These are phyloP conservation scores for Andrena minutula DNA, from an alignment of 2,888 invertebrate genomes.

Conservation along the genomic window DNA sequence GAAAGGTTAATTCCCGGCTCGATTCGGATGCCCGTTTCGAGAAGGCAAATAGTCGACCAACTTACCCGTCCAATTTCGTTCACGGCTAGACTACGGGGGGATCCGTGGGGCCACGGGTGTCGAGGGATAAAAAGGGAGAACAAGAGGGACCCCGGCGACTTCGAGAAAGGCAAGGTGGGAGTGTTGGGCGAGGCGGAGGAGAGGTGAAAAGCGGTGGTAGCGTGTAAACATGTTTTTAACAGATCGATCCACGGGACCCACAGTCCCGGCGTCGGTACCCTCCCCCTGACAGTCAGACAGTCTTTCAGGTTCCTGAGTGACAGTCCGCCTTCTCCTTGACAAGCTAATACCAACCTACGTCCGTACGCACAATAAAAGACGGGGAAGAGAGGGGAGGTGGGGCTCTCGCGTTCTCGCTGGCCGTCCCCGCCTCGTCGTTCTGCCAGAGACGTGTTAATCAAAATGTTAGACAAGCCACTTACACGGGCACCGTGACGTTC, in stretches of 20 bases:
- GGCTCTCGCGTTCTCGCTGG: constrained; percentile 72
- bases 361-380: constrained; percentile 62
- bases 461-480: constrained; percentile 85
- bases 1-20: constrained; percentile 51
- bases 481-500: constrained; percentile 83
- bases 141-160: constrained; percentile 14
- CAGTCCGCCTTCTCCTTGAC: constrained; percentile 81
- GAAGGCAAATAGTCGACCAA: constrained; percentile 55
- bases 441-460: constrained; percentile 84
- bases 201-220: constrained; percentile 69
- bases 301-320: constrained; percentile 77
- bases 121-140: constrained; percentile 9
- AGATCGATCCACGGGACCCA: constrained; percentile 76
- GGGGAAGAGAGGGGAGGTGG: constrained; percentile 4
- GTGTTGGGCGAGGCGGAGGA: constrained; percentile 55
- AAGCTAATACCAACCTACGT: constrained; percentile 84
- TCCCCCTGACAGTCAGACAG: constrained; percentile 75
- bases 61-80: constrained; percentile 55
- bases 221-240: constrained; percentile 83
- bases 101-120: constrained; percentile 28
- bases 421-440: constrained; percentile 68
- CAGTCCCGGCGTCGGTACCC: constrained; percentile 31
- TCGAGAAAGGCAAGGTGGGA: constrained; percentile 21
- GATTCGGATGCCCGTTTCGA: constrained; percentile 25
- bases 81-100: constrained; percentile 28